phyloP scores from a whole-genome alignment of 2,888 invertebrate species.

The Cryptophagus acutangulus region DNA sequence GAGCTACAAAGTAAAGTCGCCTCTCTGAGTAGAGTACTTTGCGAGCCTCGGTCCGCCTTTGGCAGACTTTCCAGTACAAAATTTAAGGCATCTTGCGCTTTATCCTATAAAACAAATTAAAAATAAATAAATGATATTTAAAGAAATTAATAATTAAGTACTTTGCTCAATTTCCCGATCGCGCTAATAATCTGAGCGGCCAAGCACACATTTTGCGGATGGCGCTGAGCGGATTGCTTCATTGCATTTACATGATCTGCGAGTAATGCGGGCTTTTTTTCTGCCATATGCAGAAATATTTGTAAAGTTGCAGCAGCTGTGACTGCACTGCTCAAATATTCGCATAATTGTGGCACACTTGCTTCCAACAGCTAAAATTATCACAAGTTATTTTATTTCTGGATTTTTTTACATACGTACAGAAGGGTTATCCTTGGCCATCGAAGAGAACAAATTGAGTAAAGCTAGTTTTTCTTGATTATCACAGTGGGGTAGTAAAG shows the following conservation, averaged over 20 bases:
- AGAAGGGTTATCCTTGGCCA: conserved; percentile 74
- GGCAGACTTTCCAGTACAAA: conserved; percentile 74
- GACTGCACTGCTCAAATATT: conserved; percentile 62
- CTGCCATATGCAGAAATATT: conserved; percentile 71
- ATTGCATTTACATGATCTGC: conserved; percentile 66
- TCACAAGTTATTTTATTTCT: conserved; percentile 1
- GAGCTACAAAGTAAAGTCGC: conserved; percentile 76
- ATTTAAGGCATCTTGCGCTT: conserved; percentile 75
- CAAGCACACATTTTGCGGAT: conserved; percentile 61
- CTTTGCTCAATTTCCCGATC: conserved; percentile 67
- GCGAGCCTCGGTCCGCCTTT: conserved; percentile 65
- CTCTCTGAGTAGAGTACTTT: conserved; percentile 72
- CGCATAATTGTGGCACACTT: conserved; percentile 75
- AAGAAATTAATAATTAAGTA: conserved; percentile 34
- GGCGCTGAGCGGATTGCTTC: conserved; percentile 61
- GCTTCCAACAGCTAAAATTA: conserved; percentile 64
- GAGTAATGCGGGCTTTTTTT: conserved; percentile 64
- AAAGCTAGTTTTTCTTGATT: conserved; percentile 80
- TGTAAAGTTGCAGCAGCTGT: conserved; percentile 62
- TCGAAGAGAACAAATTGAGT: conserved; percentile 74
- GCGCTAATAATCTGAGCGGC: conserved; percentile 68
- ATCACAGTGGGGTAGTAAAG: conserved; percentile 76
- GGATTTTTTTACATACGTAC: conserved; percentile 50
- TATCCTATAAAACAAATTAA: conserved; percentile 54
- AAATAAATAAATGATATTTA: background rate